These are phyloP conservation scores for Scortum barcoo DNA, from an alignment of 2,113 vertebrate genomes.

Conservation along the genomic window DNA sequence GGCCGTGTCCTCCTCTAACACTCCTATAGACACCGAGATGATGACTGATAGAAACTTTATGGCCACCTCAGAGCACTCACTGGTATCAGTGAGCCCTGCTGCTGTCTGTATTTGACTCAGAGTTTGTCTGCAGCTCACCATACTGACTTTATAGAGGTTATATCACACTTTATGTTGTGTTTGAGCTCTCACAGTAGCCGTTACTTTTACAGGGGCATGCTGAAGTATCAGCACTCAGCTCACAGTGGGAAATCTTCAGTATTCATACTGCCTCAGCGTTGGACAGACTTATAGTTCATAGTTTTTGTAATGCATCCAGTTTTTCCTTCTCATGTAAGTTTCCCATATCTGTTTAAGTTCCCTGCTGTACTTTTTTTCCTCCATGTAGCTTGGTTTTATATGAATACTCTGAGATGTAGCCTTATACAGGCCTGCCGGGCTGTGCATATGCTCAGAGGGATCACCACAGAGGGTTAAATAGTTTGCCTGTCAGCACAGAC, in stretches of 20 bases:
- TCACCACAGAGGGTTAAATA: constrained; percentile 82
- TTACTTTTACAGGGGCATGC: not conserved
- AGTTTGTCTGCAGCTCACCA: not conserved
- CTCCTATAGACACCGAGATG: no score
- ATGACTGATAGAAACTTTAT: constrained; percentile 26
- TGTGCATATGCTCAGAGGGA: constrained; percentile 51
- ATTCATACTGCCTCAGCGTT: not conserved
- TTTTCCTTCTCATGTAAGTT: not conserved
- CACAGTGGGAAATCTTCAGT: not conserved
- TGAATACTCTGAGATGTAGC: constrained; percentile 3
- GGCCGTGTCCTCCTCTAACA: not conserved
- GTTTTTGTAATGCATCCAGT: not conserved
- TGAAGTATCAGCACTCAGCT: not conserved
- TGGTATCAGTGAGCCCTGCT: not conserved
- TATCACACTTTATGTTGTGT: not conserved
- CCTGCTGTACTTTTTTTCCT: constrained; percentile 5
- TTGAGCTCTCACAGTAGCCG: not conserved
- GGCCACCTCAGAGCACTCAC: not conserved
- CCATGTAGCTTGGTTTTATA: constrained; percentile 3
- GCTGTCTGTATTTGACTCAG: not conserved
- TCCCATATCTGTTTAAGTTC: not conserved
- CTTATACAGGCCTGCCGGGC: constrained; percentile 10
- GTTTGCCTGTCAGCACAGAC: constrained; percentile 79
- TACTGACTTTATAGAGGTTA: not conserved
- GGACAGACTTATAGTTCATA: not conserved